Conservation (phyloP, 2,113 vertebrate genomes). For the Amphilophus citrinellus region DNA sequence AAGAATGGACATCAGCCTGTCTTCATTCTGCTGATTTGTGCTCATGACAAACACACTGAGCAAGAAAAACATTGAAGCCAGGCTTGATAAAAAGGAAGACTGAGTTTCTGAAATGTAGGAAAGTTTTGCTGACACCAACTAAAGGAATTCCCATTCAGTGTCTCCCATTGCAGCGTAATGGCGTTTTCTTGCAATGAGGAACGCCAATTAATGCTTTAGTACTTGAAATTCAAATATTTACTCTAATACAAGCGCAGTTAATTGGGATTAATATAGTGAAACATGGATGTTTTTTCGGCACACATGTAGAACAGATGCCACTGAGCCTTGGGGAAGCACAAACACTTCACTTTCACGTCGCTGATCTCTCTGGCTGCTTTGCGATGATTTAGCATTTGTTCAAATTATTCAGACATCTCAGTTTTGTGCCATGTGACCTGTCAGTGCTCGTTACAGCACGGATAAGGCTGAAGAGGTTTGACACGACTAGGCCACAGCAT, state of each 20-base stretch:
- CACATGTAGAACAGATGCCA: constrained; percentile 79
- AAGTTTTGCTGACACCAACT: not conserved
- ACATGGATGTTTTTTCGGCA: constrained; percentile 68
- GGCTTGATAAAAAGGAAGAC: not conserved
- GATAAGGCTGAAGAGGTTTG: constrained; percentile 44
- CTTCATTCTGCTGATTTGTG: constrained; percentile 53
- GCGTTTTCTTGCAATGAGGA: constrained; percentile 16
- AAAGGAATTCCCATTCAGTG: not conserved
- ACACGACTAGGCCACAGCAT: constrained; percentile 15
- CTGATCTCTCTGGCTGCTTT: constrained; percentile 71
- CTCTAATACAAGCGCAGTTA: constrained; percentile 72
- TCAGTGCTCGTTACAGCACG: constrained; percentile 53
- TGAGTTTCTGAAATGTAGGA: not conserved
- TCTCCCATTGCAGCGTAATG: not conserved
- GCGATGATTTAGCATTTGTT: constrained; percentile 76
- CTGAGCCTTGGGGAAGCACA: constrained; percentile 74
- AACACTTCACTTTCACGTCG: constrained; percentile 70
- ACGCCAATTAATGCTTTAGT: constrained; percentile 57
- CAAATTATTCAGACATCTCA: constrained; percentile 77
- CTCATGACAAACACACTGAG: constrained; percentile 6
- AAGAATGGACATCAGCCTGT: constrained; percentile 39
- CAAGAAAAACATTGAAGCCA: not conserved
- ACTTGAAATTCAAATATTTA: constrained; percentile 75
- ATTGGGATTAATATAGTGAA: constrained; percentile 74
- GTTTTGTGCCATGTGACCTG: constrained; percentile 72